Conservation (phyloP, 2,797 vertebrate genomes). For the Apodemus agrarius region DNA sequence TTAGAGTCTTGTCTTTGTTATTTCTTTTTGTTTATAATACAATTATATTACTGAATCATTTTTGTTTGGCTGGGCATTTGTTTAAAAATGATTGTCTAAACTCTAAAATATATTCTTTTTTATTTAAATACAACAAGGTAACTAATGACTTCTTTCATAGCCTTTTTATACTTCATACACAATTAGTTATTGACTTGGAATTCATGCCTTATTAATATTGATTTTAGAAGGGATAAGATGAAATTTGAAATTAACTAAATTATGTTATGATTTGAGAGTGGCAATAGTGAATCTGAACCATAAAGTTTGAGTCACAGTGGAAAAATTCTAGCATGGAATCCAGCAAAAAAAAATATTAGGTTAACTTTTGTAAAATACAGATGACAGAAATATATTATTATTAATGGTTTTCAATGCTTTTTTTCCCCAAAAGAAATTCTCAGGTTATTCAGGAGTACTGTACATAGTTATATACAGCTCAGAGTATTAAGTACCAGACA, state of each 20-base stretch:
- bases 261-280: neutral
- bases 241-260: neutral
- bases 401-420: neutral
- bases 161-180: neutral
- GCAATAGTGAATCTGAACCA: neutral
- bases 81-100: neutral
- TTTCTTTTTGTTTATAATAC: neutral
- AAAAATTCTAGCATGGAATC: neutral
- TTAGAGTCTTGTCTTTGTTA: neutral
- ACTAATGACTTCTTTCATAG: neutral
- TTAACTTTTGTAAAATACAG: neutral
- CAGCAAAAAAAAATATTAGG: neutral
- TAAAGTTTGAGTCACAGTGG: too few relatives aligned
- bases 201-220: neutral
- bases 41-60: neutral
- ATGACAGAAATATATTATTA: neutral
- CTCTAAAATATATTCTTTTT: neutral
- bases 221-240: too few relatives aligned
- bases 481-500: neutral
- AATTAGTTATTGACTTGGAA: neutral
- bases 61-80: neutral
- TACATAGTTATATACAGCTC: neutral
- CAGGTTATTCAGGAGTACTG: neutral
- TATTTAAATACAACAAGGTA: neutral
- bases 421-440: neutral